Conservation (phyloP, 2,113 vertebrate species). For the Stegostoma tigrinum region DNA sequence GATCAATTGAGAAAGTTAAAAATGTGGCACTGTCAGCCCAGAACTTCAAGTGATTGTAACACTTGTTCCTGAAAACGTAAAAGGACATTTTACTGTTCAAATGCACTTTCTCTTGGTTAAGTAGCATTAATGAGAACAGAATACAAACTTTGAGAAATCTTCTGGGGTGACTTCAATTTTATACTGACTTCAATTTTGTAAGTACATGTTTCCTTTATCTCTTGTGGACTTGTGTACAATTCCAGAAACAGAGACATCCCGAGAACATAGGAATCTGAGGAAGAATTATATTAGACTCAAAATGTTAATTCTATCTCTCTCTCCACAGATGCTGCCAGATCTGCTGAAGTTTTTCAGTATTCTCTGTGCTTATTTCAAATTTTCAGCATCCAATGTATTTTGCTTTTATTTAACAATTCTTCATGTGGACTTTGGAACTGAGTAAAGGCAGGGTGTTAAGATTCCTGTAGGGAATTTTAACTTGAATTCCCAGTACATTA, state of each 20-base stretch:
- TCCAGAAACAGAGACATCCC: neutral
- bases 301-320: too few relatives aligned
- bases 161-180: neutral
- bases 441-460: neutral
- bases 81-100: neutral
- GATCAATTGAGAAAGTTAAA: neutral
- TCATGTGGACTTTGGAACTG: neutral
- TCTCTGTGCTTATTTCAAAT: too few relatives aligned
- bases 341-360: too few relatives aligned
- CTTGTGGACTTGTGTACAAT: neutral
- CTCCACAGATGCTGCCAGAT: too few relatives aligned
- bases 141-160: neutral
- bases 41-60: neutral
- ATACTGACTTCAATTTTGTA: neutral
- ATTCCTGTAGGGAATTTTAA: neutral
- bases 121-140: neutral
- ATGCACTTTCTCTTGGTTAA: neutral
- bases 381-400: too few relatives aligned
- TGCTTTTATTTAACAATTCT: neutral
- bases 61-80: neutral
- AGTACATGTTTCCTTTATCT: neutral
- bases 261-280: neutral
- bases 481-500: neutral
- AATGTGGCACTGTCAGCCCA: too few relatives aligned
- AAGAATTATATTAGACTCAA: too few relatives aligned